Percentiles rank a stretch among this genome's conserved stretches.
Conservation (phyloP, 2,888 invertebrate species). For the Apantesis nais region DNA sequence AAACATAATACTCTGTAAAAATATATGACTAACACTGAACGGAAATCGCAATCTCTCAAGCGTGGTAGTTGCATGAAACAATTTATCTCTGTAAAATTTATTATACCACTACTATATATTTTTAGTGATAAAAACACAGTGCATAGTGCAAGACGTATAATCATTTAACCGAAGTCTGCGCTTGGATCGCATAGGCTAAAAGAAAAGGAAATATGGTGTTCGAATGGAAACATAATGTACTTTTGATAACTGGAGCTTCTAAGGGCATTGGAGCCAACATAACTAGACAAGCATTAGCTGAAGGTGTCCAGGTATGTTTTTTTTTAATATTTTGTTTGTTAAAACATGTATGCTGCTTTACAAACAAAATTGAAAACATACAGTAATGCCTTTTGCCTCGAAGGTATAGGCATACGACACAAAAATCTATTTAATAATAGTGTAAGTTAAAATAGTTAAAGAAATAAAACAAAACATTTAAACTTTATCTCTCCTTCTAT, state of each 20-base stretch:
- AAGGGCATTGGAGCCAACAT: conserved; percentile 45
- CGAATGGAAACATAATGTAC: conserved; percentile 40
- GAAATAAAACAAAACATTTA: no score
- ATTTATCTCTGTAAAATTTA: not conserved
- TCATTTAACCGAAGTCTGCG: not conserved
- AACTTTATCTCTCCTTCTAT: no score
- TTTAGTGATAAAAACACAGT: not conserved
- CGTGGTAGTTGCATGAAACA: not conserved
- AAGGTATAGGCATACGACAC: no score
- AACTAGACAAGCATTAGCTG: conserved; percentile 32
- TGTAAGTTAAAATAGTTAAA: no score
- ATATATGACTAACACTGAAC: no score
- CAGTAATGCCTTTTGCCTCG: no score
- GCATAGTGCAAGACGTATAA: not conserved
- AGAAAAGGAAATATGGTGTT: conserved; percentile 2
- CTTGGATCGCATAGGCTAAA: not conserved
- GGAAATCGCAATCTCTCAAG: not conserved
- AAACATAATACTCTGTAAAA: no score
- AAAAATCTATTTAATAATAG: no score
- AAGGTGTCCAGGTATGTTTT: conserved; percentile 34
- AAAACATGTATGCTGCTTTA: no score
- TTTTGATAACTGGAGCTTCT: conserved; percentile 48
- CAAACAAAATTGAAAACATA: no score
- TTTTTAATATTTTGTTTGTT: no score
- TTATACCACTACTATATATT: not conserved